phyloP scores from a whole-genome alignment of 2,797 vertebrate genomes.

The Hyperoplus lanceolatus region DNA sequence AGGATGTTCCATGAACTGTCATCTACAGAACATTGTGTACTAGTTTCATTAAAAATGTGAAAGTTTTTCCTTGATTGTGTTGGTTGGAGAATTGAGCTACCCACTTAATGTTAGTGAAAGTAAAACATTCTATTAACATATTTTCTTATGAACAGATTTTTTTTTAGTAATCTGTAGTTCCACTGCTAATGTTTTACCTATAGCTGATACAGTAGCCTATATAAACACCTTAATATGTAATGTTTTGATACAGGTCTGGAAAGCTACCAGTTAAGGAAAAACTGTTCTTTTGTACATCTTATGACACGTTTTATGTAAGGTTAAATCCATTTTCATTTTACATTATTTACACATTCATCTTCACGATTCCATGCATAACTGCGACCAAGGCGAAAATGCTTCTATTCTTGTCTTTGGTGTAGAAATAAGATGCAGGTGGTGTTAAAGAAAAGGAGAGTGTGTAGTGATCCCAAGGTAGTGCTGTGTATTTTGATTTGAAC shows the following conservation, averaged over 20 bases:
- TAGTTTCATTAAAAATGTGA: background rate
- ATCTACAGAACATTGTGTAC: conserved; percentile 2
- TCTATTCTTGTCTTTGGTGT: background rate
- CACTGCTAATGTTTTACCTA: background rate
- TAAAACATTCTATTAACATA: background rate
- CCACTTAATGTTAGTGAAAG: background rate
- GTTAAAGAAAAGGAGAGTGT: background rate
- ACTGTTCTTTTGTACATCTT: background rate
- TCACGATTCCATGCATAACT: background rate
- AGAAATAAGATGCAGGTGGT: background rate
- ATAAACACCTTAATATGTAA: background rate
- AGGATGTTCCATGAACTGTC: background rate
- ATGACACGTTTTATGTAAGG: background rate
- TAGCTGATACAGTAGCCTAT: background rate
- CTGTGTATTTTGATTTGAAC: background rate
- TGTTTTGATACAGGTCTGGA: background rate
- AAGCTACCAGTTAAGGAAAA: background rate
- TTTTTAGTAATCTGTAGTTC: background rate
- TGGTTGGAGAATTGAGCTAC: background rate
- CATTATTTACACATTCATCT: conserved; percentile 5
- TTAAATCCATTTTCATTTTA: conserved; percentile 1
- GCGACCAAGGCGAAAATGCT: background rate
- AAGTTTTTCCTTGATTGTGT: background rate
- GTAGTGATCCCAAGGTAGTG: background rate
- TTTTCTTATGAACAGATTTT: background rate